Evolutionary conservation across 2,113 vertebrate genomes (phyloP).

Genomic region (Neomonachus schauinslandi): DNA sequence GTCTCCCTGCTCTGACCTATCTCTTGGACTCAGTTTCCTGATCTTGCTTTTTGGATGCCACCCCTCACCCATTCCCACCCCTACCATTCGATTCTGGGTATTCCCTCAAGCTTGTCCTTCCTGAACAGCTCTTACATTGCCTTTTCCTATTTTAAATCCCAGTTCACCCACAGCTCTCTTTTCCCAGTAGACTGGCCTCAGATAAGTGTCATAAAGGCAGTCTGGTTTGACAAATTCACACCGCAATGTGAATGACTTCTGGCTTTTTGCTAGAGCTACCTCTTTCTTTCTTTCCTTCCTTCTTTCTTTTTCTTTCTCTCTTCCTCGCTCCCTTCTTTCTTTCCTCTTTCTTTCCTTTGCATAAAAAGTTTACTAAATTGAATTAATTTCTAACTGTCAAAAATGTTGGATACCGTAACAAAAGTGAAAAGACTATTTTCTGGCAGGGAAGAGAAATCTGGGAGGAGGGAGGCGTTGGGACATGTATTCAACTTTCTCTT

Average conservation of each 20-base stretch:
- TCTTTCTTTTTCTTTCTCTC: neutral
- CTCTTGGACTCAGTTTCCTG: neutral
- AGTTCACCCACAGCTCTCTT: neutral
- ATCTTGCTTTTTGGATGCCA: neutral
- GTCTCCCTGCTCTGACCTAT: neutral
- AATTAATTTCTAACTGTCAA: neutral
- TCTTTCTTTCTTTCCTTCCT: neutral
- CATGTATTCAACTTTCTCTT: neutral
- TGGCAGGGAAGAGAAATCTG: neutral
- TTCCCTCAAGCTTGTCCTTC: neutral
- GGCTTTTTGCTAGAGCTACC: neutral
- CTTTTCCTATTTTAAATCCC: neutral
- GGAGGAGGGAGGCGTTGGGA: neutral
- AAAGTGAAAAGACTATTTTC: constrained; percentile 4
- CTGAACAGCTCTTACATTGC: neutral
- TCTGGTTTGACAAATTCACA: neutral
- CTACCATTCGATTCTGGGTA: neutral
- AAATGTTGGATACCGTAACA: neutral
- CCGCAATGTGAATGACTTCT: neutral
- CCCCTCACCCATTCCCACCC: no score
- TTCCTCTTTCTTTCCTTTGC: neutral
- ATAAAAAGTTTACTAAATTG: neutral
- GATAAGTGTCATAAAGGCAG: neutral
- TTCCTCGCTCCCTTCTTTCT: neutral
- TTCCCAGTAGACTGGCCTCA: neutral